phyloP scores from a whole-genome alignment of 2,797 vertebrate genomes.

The Alectoris magna region DNA sequence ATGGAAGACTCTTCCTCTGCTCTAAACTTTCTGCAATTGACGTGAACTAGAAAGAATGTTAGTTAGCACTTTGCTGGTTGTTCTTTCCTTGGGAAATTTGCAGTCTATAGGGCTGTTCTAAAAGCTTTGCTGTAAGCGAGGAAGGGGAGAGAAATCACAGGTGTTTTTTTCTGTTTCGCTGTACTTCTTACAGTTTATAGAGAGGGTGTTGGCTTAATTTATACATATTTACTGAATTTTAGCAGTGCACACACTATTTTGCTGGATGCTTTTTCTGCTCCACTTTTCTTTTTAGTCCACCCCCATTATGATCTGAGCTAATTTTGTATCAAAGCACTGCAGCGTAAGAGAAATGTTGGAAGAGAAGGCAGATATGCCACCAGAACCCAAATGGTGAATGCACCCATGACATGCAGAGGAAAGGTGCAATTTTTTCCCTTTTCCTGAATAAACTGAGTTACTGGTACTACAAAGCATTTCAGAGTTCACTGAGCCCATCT shows the following conservation, averaged over 20 bases:
- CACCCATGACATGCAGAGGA: background rate
- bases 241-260: background rate
- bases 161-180: background rate
- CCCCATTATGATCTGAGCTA: background rate
- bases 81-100: background rate
- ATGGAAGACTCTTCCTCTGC: background rate
- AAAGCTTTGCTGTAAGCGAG: background rate
- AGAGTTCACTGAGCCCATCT: background rate
- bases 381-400: background rate
- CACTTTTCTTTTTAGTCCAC: background rate
- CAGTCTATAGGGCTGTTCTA: background rate
- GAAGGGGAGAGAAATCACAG: background rate
- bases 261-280: background rate
- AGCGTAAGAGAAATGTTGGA: background rate
- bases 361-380: background rate
- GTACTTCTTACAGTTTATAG: background rate
- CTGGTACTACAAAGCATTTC: background rate
- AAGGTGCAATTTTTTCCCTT: background rate
- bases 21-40: background rate
- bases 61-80: background rate
- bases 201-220: background rate
- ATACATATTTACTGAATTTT: background rate
- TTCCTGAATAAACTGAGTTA: slow-evolving; percentile 34
- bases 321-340: background rate
- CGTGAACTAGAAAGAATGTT: background rate